Evolutionary conservation across 2,888 invertebrate species (phyloP), one percentile per base, ranked within the genome.

Genomic region (Pyrocoelia pectoralis): DNA sequence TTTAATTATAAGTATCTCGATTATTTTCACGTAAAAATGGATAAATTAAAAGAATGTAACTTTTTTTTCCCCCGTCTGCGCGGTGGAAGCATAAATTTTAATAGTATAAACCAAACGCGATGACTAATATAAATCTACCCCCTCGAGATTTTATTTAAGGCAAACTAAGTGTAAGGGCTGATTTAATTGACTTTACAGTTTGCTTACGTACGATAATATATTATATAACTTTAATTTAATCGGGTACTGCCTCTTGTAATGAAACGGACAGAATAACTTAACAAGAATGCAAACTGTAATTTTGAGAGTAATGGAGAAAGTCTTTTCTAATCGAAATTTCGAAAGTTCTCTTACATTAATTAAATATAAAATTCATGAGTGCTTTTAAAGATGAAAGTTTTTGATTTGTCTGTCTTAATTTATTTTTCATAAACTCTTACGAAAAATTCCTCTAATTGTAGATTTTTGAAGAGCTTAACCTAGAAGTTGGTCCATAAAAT

Each of bases 1-100:
- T 73, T 76, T 73, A 76, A 76, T 76, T 76, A 76, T 76, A 75
- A 74, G 75, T 75, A 73, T 73, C 67, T 74, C 72, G 73, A 74
- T 76, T 75, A 74, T 70, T 70, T 67, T 67, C 70, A 72, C 70
- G 70, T 71, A 71, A 59, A 73, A 69, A 67, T 71, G 72, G 72
- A 72, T 71, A 67, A 69, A n/a, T 33, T 33, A 33, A 33, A 33
- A 33, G 9, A 24, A 24, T 24, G 6, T 24, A 24, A 3, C 24
- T 5, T 6, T 24, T 24, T 24, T 24, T 5, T 5, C 24, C 6
- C 24, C 24, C 3, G 24, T 24, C 24, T 24, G 24, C 24, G 3
- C 24, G 24, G 24, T 24, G 24, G 4, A 24, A 24, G 24, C 6
- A 24, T 24, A 24, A 24, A 24, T 24, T 24, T 24, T 70, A 68